Conservation (phyloP, 1,140 invertebrate species). For the Trypoxylus dichotomus region DNA sequence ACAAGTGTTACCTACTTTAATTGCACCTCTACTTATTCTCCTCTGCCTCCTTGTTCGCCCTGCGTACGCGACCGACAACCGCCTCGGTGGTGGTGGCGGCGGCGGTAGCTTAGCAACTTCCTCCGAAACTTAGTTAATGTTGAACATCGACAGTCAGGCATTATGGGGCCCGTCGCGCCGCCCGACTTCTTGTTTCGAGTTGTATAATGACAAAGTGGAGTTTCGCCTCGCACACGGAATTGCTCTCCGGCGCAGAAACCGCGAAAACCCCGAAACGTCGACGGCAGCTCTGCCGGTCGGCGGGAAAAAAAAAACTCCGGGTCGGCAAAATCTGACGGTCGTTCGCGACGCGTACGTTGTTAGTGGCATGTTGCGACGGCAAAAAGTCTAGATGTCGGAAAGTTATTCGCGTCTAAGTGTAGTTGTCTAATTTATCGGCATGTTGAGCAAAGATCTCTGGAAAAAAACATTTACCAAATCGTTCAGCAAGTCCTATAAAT, state of each 20-base stretch:
- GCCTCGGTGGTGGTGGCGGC: background rate
- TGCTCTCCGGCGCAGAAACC: background rate
- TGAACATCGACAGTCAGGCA: conserved; percentile 22
- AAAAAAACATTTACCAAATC: too few species aligned
- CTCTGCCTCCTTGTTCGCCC: background rate
- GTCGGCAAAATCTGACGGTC: too few species aligned
- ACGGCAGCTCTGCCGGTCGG: background rate
- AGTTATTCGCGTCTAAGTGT: too few species aligned
- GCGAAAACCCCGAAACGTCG: background rate
- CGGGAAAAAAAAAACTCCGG: background rate
- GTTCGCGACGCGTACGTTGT: too few species aligned
- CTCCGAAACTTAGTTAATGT: conserved; percentile 19
- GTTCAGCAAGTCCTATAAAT: too few species aligned
- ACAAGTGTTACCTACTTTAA: conserved; percentile 45
- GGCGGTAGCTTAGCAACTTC: conserved; percentile 10
- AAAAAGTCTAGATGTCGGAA: too few species aligned
- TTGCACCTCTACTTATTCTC: conserved; percentile 40
- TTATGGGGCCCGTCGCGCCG: background rate
- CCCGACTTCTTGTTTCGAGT: conserved; percentile 17
- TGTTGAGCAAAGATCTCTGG: too few species aligned
- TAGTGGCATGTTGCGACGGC: too few species aligned
- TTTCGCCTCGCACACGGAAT: conserved; percentile 1
- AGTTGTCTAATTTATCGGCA: too few species aligned
- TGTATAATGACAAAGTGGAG: conserved; percentile 19
- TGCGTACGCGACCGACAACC: background rate